Conservation (phyloP, 1,140 invertebrate species). For the Lepidurus apus region DNA sequence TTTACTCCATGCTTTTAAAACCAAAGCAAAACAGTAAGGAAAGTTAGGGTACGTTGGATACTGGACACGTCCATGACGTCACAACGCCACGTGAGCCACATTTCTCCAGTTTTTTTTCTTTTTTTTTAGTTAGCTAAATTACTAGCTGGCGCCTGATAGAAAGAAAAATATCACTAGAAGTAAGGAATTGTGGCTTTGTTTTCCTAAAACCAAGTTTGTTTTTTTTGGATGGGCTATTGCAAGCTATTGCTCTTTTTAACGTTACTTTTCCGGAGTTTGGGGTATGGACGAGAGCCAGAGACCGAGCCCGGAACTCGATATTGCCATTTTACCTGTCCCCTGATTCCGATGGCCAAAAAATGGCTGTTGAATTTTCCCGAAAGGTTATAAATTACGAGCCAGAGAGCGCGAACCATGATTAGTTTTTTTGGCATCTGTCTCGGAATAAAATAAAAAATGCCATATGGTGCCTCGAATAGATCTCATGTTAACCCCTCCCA, state of each 20-base stretch:
- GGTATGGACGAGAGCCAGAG: neutral
- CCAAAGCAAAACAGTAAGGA: no score
- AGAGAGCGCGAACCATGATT: constrained; percentile 14
- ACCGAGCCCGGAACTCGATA: neutral
- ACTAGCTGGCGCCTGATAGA: no score
- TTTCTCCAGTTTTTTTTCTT: no score
- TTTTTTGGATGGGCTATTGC: no score
- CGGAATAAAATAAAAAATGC: neutral
- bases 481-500: neutral
- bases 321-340: neutral
- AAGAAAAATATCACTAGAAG: no score
- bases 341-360: neutral
- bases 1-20: no score
- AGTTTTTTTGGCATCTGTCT: neutral
- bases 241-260: neutral
- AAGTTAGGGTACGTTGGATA: no score
- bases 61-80: no score
- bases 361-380: neutral
- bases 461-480: neutral
- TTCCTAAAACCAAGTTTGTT: no score
- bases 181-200: no score
- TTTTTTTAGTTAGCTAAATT: no score
- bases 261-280: neutral
- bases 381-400: constrained; percentile 8
- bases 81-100: no score